Percentiles rank a stretch among this genome's conserved stretches.
These are phyloP conservation scores for Euproctis similis DNA, from an alignment of 2,888 invertebrate genomes.

Conservation along the genomic window DNA sequence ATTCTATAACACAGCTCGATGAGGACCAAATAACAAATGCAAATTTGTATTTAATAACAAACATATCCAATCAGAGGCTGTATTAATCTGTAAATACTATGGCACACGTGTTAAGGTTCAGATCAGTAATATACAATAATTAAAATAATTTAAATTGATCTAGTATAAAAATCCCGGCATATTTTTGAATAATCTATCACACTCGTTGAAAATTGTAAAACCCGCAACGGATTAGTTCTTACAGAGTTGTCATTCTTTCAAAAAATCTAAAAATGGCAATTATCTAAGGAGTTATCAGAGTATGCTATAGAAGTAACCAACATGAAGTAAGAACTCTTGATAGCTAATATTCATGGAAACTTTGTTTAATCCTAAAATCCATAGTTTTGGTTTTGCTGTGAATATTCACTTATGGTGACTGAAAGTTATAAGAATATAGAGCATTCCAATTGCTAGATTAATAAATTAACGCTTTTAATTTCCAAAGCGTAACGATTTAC, in stretches of 20 bases:
- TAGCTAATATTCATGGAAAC: too few species aligned
- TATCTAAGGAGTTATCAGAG: slow-evolving; percentile 16
- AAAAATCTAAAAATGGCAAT: too few species aligned
- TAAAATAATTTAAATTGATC: slow-evolving; percentile 19
- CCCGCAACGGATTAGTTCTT: slow-evolving; percentile 16
- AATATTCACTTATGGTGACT: too few species aligned
- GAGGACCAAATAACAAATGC: slow-evolving; percentile 19
- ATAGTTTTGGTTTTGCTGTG: too few species aligned
- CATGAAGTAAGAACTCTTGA: background rate
- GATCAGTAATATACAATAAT: slow-evolving; percentile 17
- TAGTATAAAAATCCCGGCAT: slow-evolving; percentile 12
- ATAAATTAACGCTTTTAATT: too few species aligned
- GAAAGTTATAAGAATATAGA: too few species aligned
- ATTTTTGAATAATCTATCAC: slow-evolving; percentile 17
- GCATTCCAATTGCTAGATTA: too few species aligned
- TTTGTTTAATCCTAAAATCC: too few species aligned
- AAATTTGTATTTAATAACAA: slow-evolving; percentile 28
- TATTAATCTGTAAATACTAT: slow-evolving; percentile 4
- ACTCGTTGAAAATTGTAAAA: slow-evolving; percentile 22
- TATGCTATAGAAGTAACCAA: slow-evolving; percentile 7
- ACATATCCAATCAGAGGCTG: slow-evolving; percentile 14
- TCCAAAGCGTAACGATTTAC: too few species aligned
- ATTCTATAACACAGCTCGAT: slow-evolving; percentile 8
- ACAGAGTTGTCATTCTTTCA: slow-evolving; percentile 17
- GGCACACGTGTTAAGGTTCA: slow-evolving; percentile 14